A percentile compares a stretch with the other conserved stretches of the same genome.
Conservation (phyloP, 2,888 invertebrate species). For the Orchesellides sinensis region DNA sequence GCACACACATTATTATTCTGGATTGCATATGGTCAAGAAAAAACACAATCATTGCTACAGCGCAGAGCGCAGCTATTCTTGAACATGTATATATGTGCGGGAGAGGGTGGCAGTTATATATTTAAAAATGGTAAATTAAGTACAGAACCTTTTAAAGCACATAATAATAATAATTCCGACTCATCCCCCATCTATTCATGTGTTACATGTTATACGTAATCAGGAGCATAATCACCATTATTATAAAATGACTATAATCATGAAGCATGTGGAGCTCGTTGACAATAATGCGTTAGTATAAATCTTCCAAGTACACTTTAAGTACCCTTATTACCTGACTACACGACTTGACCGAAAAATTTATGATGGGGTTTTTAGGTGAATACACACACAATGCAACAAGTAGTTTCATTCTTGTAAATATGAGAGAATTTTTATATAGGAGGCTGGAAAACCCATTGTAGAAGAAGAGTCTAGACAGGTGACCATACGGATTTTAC, state of each 20-base stretch:
- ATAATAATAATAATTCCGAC: conserved; percentile 5
- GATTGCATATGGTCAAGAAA: background rate
- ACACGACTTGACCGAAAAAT: conserved; percentile 33
- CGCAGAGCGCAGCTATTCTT: too few relatives aligned
- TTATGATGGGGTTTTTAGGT: conserved; percentile 24
- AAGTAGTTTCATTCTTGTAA: too few relatives aligned
- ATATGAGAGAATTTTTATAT: too few relatives aligned
- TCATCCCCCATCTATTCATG: conserved; percentile 27
- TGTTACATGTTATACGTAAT: conserved; percentile 34
- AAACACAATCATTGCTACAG: too few relatives aligned
- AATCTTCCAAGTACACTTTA: conserved; percentile 49
- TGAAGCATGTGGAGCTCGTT: conserved; percentile 61
- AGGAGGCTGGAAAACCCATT: too few relatives aligned
- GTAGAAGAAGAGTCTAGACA: too few relatives aligned
- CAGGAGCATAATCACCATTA: conserved; percentile 53
- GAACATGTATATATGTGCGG: too few relatives aligned
- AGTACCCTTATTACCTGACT: conserved; percentile 52
- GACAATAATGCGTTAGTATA: conserved; percentile 58
- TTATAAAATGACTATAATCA: conserved; percentile 51
- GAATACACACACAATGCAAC: conserved; percentile 5
- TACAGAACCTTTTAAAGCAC: conserved; percentile 39
- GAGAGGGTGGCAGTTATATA: background rate
- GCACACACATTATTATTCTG: background rate
- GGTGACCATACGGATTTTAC: too few relatives aligned
- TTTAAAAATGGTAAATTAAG: conserved; percentile 44